Percentiles rank a stretch among this genome's conserved stretches.
phyloP scores from a whole-genome alignment of 2,113 vertebrate genomes.

The Eidolon helvum region DNA sequence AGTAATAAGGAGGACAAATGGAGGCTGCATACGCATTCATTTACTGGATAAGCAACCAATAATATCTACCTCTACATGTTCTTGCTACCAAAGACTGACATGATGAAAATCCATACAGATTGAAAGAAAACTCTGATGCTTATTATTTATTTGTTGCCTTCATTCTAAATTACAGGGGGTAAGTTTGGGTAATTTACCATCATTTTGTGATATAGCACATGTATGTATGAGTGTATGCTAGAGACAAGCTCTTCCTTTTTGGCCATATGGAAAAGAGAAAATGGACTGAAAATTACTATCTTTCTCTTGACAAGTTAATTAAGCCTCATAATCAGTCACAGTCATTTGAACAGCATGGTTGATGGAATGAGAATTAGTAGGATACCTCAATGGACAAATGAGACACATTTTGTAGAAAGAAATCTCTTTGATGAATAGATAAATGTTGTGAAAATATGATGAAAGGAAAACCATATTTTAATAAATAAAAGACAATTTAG shows the following conservation, averaged over 20 bases:
- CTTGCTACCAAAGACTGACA: background rate
- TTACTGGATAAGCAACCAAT: background rate
- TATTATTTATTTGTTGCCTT: constrained; percentile 2
- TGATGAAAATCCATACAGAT: background rate
- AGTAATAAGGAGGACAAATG: background rate
- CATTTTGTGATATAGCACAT: constrained; percentile 33
- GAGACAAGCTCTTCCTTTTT: constrained; percentile 44
- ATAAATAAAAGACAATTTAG: constrained; percentile 34
- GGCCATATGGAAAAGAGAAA: constrained; percentile 66
- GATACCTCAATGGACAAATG: constrained; percentile 44
- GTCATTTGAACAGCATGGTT: constrained; percentile 73
- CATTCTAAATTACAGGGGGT: background rate
- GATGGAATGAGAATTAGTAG: constrained; percentile 67
- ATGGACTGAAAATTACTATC: constrained; percentile 65
- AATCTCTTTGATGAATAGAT: constrained; percentile 25
- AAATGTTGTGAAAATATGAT: constrained; percentile 54
- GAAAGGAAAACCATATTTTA: constrained; percentile 38
- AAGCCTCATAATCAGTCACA: constrained; percentile 70
- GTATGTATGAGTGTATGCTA: background rate
- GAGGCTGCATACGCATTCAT: background rate
- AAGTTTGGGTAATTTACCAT: constrained; percentile 4
- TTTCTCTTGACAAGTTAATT: constrained; percentile 73
- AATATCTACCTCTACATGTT: background rate
- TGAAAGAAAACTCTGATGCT: background rate
- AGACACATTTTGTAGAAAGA: constrained; percentile 39